These are phyloP conservation scores for Halictus quadricinctus DNA, from an alignment of 2,888 invertebrate genomes.

Conservation along the genomic window DNA sequence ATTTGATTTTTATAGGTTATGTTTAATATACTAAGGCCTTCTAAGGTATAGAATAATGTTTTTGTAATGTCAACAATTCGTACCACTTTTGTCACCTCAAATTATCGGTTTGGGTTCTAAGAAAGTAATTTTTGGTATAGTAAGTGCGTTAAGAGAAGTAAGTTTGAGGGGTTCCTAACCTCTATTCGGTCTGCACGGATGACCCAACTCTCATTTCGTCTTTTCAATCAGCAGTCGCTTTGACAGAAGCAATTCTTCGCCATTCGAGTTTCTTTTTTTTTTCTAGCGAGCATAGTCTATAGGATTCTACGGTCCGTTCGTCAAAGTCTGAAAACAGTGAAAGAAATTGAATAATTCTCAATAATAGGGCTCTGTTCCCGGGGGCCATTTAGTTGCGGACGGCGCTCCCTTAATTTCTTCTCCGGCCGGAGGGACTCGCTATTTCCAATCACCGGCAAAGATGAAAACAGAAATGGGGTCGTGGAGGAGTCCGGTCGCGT, in stretches of 20 bases:
- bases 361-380: neutral
- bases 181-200: neutral
- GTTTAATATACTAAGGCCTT: too few relatives aligned
- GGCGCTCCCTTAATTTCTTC: slow-evolving; percentile 5
- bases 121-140: too few relatives aligned
- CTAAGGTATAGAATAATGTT: too few relatives aligned
- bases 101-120: too few relatives aligned
- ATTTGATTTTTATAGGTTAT: too few relatives aligned
- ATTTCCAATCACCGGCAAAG: slow-evolving; percentile 7
- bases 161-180: too few relatives aligned
- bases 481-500: slow-evolving; percentile 46
- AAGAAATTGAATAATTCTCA: neutral
- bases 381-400: neutral
- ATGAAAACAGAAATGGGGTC: slow-evolving; percentile 6
- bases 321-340: neutral
- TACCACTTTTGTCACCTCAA: too few relatives aligned
- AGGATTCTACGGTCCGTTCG: neutral
- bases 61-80: too few relatives aligned
- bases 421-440: neutral
- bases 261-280: neutral
- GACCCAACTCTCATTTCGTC: neutral
- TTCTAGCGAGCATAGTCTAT: neutral
- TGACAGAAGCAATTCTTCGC: neutral
- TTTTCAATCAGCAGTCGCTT: neutral
- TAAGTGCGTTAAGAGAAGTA: too few relatives aligned